phyloP scores from a whole-genome alignment of 2,797 vertebrate species.

The Lepilemur septentrionalis region DNA sequence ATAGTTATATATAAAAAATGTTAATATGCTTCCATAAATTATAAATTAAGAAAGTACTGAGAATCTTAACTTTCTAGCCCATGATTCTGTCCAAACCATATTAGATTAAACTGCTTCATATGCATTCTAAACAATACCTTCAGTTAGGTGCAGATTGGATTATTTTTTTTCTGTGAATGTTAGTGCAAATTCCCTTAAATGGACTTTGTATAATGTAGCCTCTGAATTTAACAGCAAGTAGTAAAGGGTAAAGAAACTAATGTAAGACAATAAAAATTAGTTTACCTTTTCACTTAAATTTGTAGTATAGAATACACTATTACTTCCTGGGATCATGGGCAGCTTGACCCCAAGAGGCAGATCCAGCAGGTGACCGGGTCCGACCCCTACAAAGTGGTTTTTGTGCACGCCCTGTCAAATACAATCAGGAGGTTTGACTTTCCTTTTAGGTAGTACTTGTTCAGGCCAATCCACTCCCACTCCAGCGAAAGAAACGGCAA shows the following conservation, averaged over 20 bases:
- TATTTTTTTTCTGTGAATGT: not conserved
- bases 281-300: constrained; percentile 79
- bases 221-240: not conserved
- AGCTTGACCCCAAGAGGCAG: constrained; percentile 79
- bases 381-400: constrained; percentile 43
- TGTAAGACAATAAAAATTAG: not conserved
- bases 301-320: constrained; percentile 69
- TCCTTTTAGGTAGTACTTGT: not conserved
- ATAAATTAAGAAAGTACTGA: not conserved
- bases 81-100: not conserved
- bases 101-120: not conserved
- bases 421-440: not conserved
- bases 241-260: not conserved
- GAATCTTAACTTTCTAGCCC: not conserved
- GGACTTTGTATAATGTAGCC: not conserved
- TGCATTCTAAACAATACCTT: not conserved
- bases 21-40: not conserved
- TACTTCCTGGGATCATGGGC: constrained; percentile 75
- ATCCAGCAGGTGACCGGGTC: constrained; percentile 70
- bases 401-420: constrained; percentile 53
- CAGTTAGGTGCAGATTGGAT: no score
- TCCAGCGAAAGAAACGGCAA: not conserved
- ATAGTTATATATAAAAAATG: not conserved
- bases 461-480: not conserved
- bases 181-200: not conserved